These are phyloP conservation scores for Cheilosia vulpina DNA, from an alignment of 2,888 invertebrate species.

Conservation along the genomic window DNA sequence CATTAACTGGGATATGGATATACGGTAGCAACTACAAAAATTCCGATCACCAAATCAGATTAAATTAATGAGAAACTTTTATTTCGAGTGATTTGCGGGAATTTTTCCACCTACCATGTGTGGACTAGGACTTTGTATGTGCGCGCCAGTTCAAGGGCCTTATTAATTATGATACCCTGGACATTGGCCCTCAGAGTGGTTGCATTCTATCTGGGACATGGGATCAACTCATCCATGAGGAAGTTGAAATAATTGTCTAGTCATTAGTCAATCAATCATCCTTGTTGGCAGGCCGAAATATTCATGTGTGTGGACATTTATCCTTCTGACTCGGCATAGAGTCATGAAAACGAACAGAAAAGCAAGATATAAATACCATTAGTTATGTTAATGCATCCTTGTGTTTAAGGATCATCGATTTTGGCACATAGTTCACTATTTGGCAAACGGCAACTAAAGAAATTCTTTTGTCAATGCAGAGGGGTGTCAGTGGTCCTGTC, in stretches of 20 bases:
- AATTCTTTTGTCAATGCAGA: conserved; percentile 24
- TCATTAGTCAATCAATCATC: conserved; percentile 75
- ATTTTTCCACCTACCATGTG: conserved; percentile 63
- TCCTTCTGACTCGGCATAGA: conserved; percentile 50
- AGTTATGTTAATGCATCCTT: conserved; percentile 74
- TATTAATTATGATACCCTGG: conserved; percentile 73
- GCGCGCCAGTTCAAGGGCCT: conserved; percentile 59
- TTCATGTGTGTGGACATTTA: conserved; percentile 62
- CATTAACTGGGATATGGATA: conserved; percentile 66
- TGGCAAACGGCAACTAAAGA: conserved; percentile 32
- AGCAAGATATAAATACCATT: conserved; percentile 68
- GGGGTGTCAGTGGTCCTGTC: conserved; percentile 65
- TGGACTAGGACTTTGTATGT: neutral
- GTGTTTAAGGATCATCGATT: conserved; percentile 72
- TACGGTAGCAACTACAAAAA: neutral
- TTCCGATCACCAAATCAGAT: conserved; percentile 69
- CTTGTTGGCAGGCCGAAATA: conserved; percentile 37
- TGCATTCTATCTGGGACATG: conserved; percentile 60
- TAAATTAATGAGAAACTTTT: conserved; percentile 70
- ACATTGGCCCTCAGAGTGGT: conserved; percentile 19
- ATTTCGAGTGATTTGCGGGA: conserved; percentile 73
- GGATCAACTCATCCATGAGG: conserved; percentile 74
- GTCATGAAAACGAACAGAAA: conserved; percentile 29
- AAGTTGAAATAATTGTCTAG: conserved; percentile 75
- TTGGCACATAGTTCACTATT: conserved; percentile 62